A percentile compares a stretch with the other conserved stretches of the same genome.
phyloP scores from a whole-genome alignment of 2,113 vertebrate species.

The Uropsilus gracilis region DNA sequence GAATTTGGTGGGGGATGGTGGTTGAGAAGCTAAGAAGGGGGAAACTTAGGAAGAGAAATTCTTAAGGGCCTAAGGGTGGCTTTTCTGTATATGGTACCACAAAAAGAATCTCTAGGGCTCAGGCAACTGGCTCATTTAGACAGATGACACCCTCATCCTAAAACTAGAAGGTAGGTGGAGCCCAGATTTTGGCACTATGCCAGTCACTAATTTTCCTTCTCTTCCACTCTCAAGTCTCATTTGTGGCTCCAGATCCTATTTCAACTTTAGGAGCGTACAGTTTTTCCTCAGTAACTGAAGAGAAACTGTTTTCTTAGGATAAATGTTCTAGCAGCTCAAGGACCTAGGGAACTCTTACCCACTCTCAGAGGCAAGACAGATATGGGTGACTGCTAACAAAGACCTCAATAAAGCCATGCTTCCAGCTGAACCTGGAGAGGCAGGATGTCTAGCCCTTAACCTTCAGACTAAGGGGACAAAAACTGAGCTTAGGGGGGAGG shows the following conservation, averaged over 20 bases:
- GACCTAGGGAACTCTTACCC: neutral
- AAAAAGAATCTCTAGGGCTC: constrained; percentile 10
- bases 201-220: constrained; percentile 59
- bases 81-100: constrained; percentile 51
- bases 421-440: neutral
- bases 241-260: constrained; percentile 71
- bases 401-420: neutral
- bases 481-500: neutral
- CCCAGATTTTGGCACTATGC: constrained; percentile 26
- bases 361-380: neutral
- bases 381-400: neutral
- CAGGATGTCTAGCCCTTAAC: neutral
- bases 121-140: constrained; percentile 1
- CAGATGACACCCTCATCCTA: constrained; percentile 48
- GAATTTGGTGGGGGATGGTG: neutral
- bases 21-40: neutral
- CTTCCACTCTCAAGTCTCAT: constrained; percentile 34
- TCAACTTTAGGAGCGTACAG: constrained; percentile 65
- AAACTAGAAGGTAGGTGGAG: constrained; percentile 62
- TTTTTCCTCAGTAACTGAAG: constrained; percentile 57
- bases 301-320: constrained; percentile 59
- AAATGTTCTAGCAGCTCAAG: constrained; percentile 15
- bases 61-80: neutral
- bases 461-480: neutral
- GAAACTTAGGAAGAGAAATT: neutral